Evolutionary conservation across 2,113 vertebrate species (phyloP).

Genomic region (Prochilodus magdalenae): DNA sequence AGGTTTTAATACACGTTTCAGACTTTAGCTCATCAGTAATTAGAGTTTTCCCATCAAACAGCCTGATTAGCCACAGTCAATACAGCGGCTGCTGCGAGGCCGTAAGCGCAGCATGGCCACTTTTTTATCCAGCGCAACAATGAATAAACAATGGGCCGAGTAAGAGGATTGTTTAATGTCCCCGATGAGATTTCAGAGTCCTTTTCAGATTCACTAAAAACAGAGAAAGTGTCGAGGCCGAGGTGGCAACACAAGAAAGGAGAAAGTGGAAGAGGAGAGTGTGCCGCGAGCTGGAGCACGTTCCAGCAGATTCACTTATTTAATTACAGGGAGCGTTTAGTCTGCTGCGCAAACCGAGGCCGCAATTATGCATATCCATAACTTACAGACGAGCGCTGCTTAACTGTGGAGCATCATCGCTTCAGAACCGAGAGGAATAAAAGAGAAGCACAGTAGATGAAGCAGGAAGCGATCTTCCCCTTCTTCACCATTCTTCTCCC

Average conservation of each 20-base stretch:
- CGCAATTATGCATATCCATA: neutral
- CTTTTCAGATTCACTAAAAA: constrained; percentile 16
- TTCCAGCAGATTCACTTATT: constrained; percentile 18
- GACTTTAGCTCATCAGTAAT: neutral
- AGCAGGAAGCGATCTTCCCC: neutral
- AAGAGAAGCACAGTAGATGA: neutral
- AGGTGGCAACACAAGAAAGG: neutral
- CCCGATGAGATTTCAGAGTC: constrained; percentile 3
- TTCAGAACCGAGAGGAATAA: neutral
- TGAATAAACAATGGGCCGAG: neutral
- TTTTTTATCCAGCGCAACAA: neutral
- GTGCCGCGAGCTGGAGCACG: constrained; percentile 8
- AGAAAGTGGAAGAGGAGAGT: constrained; percentile 16
- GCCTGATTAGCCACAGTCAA: neutral
- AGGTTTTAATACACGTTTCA: too few relatives aligned
- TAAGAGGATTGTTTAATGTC: constrained; percentile 26
- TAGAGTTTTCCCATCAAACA: neutral
- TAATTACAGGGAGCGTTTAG: constrained; percentile 40
- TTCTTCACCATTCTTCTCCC: neutral
- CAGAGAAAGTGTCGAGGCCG: constrained; percentile 9
- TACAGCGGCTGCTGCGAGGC: neutral
- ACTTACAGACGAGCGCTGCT: constrained; percentile 28
- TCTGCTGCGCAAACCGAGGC: too few relatives aligned
- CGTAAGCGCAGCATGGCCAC: neutral
- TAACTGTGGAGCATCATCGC: constrained; percentile 16